These are phyloP conservation scores for Mystacides longicornis DNA, from an alignment of 2,888 invertebrate species.

Conservation along the genomic window DNA sequence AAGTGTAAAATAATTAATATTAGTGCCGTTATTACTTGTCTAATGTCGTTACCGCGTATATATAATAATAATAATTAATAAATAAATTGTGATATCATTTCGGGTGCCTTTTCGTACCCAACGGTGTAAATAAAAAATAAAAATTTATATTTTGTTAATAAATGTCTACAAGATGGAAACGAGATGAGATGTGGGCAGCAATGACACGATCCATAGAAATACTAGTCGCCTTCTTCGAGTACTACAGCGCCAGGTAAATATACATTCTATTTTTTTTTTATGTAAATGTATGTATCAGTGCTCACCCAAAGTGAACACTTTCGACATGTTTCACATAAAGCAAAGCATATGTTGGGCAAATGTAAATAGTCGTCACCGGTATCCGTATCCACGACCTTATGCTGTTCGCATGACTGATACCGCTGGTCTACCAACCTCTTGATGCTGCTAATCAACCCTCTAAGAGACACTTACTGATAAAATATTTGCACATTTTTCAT, in stretches of 20 bases:
- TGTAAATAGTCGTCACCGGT: no score
- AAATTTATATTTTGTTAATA: constrained; percentile 16
- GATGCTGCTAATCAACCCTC: no score
- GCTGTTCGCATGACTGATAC: no score
- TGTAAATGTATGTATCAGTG: no score
- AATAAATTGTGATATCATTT: constrained; percentile 4
- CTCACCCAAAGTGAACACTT: no score
- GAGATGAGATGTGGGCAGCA: constrained; percentile 70
- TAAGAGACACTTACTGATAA: no score
- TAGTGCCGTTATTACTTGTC: neutral
- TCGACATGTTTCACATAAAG: no score
- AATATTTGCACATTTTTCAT: no score
- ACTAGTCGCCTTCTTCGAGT: constrained; percentile 75
- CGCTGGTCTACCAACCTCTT: no score
- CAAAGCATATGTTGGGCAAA: no score
- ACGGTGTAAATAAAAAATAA: neutral
- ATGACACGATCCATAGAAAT: constrained; percentile 75
- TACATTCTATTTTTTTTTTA: constrained; percentile 3
- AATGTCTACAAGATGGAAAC: constrained; percentile 44
- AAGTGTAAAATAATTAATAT: neutral
- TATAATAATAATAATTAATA: neutral
- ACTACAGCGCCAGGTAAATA: constrained; percentile 65
- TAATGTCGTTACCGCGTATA: no score
- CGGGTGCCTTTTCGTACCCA: constrained; percentile 2
- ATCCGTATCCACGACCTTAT: no score